Evolutionary conservation across 2,113 vertebrate genomes (phyloP).

Genomic region (Drymodes brunneopygia): DNA sequence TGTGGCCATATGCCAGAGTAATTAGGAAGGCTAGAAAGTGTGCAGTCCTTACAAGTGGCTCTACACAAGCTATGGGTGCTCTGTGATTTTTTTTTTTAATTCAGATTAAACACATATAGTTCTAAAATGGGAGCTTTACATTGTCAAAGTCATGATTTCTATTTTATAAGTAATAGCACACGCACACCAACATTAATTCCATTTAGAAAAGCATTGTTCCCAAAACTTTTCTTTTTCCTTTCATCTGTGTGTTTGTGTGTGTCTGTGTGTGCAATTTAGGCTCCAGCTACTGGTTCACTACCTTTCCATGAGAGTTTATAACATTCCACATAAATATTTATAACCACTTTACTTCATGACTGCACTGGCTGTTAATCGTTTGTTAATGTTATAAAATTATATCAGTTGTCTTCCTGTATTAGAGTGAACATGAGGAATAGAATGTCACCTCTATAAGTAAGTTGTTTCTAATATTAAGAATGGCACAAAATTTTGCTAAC

Average conservation of each 20-base stretch:
- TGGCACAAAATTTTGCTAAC: not conserved
- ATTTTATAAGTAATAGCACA: not conserved
- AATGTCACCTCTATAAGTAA: not conserved
- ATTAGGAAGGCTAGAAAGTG: not conserved
- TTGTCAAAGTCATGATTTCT: not conserved
- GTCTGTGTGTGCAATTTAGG: not conserved
- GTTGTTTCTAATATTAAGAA: not conserved
- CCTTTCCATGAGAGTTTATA: not conserved
- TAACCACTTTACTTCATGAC: not conserved
- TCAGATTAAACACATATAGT: rapidly evolving
- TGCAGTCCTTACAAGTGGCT: not conserved
- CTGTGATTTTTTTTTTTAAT: not conserved
- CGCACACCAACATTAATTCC: not conserved
- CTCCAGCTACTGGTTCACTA: not conserved
- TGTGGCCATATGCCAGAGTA: not conserved
- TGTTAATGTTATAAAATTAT: not conserved
- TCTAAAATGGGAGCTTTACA: not conserved
- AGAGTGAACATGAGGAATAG: not conserved
- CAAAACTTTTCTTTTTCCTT: not conserved
- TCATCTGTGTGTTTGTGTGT: not conserved
- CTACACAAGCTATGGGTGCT: not conserved
- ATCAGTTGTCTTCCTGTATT: not conserved
- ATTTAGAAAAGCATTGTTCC: not conserved
- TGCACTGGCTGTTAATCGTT: not conserved
- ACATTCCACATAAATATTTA: not conserved